Conservation (phyloP, 2,888 invertebrate species). For the Girardia tigrina region DNA sequence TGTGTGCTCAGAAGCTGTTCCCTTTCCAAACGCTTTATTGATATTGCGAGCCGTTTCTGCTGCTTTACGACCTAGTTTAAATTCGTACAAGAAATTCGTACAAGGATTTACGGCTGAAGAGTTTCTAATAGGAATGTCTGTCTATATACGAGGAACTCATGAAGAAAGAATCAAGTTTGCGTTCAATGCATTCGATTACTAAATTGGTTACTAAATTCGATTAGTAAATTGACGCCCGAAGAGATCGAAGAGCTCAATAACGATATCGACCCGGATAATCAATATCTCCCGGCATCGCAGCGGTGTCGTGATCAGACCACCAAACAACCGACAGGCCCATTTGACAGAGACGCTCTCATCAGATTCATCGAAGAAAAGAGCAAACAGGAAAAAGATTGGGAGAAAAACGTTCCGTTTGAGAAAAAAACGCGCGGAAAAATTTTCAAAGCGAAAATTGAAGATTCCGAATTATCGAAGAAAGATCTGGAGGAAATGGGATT, state of each 20-base stretch:
- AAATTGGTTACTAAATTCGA: constrained; percentile 88
- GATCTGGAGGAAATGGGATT: constrained; percentile 35
- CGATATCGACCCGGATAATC: constrained; percentile 99
- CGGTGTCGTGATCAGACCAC: constrained; percentile 86
- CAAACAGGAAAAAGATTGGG: constrained; percentile 88
- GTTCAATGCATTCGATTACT: constrained; percentile 84
- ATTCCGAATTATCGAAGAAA: constrained; percentile 32
- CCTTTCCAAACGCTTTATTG: no score
- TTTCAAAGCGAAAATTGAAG: constrained; percentile 33
- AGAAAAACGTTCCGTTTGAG: constrained; percentile 81
- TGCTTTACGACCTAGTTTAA: no score
- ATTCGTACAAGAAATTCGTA: no score
- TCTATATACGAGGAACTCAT: no score
- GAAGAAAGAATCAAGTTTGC: no score
- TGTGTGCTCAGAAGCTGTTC: no score
- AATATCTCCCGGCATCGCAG: constrained; percentile 83
- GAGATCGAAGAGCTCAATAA: constrained; percentile 91
- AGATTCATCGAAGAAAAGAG: constrained; percentile 70
- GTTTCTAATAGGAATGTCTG: no score
- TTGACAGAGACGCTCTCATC: constrained; percentile 75
- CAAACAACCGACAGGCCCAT: constrained; percentile 82
- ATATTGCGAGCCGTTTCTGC: no score
- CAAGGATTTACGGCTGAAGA: no score
- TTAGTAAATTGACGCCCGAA: constrained; percentile 78
- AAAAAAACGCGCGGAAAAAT: constrained; percentile 67